Evolutionary conservation across 1,140 invertebrate species (phyloP), one percentile per base, ranked within the genome.

Genomic region (Chymomyza costata): DNA sequence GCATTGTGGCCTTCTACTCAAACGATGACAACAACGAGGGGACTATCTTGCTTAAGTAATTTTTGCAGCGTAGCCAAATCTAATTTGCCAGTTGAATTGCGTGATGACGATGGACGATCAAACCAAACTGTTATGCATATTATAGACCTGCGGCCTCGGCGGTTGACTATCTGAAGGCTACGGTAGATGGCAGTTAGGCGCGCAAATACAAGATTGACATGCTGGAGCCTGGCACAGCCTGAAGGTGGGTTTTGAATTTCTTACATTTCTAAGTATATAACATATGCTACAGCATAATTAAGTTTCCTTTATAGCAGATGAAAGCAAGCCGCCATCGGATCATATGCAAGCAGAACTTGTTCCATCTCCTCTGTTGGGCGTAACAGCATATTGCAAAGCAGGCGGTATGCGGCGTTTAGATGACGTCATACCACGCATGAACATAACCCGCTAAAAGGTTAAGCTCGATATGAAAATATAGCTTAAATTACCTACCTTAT

Each of bases 11-110:
- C 0, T 96, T 97, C 0, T 98, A 97, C 82, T 93, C 92, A 0
- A 98, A 99, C 82, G 92, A 97, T 70, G 96, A 98, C 85, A 97
- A 97, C 82, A 94, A 93, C 78, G 86, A 91, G 35, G 94, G 96
- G 30, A 89, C 89, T 0, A 96, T 92, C 59, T 97, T 95, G 0
- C 89, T 87, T 1, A 91, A 90, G 53, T 96, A 96, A 84, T 90
- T 91, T 50, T 85, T 97, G 13, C 90, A 91, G 46, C 88, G 89
- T 87, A 1, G 88, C 87, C 10, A 88, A 89, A 47, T 90, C 90
- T 17, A 93, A 92, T 10, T 87, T 91, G 21, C 90, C 90, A 0
- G 88, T 91, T 13, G 86, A 90, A 0, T 89, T 97, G 8, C 91
- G 90, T 0, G 87, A 90, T 15, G 1, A 7, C 10, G 10, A 8